phyloP scores from a whole-genome alignment of 1,140 invertebrate genomes.

The Planococcus citri region DNA sequence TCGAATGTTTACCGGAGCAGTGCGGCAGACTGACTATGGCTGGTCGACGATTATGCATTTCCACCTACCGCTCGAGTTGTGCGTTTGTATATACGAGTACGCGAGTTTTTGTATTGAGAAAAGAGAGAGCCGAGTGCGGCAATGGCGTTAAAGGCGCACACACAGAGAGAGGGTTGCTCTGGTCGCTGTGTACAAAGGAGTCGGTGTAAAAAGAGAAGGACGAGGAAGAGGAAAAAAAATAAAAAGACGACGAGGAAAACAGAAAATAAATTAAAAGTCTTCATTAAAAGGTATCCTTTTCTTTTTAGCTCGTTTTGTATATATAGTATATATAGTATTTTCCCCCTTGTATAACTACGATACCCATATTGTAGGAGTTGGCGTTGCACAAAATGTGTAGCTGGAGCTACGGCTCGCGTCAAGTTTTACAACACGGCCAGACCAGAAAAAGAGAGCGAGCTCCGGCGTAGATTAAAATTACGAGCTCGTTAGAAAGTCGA shows the following conservation, averaged over 20 bases:
- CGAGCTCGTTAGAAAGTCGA: not conserved
- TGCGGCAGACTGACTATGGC: not conserved
- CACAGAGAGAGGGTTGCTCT: too few relatives aligned
- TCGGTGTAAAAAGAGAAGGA: too few relatives aligned
- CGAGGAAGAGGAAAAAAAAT: not conserved
- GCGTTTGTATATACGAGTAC: too few relatives aligned
- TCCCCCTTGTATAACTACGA: not conserved
- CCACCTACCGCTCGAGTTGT: not conserved
- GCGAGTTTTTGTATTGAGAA: too few relatives aligned
- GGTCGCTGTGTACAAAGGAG: too few relatives aligned
- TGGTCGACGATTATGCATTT: too few relatives aligned
- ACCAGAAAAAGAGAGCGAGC: too few relatives aligned
- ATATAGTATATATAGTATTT: too few relatives aligned
- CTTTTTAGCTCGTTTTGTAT: not conserved
- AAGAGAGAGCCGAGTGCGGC: too few relatives aligned
- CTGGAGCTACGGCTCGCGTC: not conserved
- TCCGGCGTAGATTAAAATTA: not conserved
- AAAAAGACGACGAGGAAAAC: not conserved
- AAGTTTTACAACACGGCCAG: not conserved
- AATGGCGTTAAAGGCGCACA: too few relatives aligned
- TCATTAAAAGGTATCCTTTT: conserved; percentile 4
- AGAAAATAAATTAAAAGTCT: conserved; percentile 8
- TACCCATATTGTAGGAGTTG: too few relatives aligned
- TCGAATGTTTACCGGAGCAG: not conserved
- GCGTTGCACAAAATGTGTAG: too few relatives aligned